These are phyloP conservation scores for Eustalomyia histrio DNA, from an alignment of 2,888 invertebrate species.

Conservation along the genomic window DNA sequence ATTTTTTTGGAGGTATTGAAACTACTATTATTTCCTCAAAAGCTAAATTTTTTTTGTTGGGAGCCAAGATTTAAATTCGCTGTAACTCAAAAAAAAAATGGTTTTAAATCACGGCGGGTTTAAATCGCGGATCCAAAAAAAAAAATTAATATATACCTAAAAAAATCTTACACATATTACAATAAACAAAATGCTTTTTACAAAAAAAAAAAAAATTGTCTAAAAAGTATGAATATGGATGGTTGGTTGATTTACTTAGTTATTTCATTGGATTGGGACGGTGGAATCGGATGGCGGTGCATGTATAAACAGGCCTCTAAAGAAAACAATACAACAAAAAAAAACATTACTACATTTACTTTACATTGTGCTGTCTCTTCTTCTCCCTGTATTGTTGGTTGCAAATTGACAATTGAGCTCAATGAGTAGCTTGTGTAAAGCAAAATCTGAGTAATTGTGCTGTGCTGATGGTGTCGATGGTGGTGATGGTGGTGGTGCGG, in stretches of 20 bases:
- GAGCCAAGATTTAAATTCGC: no score
- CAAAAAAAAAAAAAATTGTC: not conserved
- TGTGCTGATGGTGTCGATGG: not conserved
- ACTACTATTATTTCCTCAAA: no score
- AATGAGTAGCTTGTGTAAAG: slow-evolving; percentile 53
- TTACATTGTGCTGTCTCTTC: slow-evolving; percentile 15
- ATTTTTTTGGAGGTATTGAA: no score
- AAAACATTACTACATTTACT: slow-evolving; percentile 25
- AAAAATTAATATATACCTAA: no score
- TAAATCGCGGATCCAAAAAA: no score
- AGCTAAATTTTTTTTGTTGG: no score
- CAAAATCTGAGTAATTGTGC: slow-evolving; percentile 53
- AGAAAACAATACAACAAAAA: no score
- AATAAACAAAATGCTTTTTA: no score
- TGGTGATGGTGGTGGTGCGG: slow-evolving; percentile 27
- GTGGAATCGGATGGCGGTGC: slow-evolving; percentile 40
- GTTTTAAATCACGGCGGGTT: no score
- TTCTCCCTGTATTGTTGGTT: slow-evolving; percentile 28
- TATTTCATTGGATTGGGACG: slow-evolving; percentile 35
- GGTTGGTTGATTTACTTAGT: slow-evolving; percentile 36
- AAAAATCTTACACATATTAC: no score
- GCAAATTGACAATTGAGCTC: slow-evolving; percentile 57
- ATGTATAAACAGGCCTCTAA: slow-evolving; percentile 44
- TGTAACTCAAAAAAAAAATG: no score
- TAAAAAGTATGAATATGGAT: no score